A percentile compares a stretch with the other conserved stretches of the same genome.
phyloP scores from a whole-genome alignment of 2,797 vertebrate species.

The Catharus ustulatus region DNA sequence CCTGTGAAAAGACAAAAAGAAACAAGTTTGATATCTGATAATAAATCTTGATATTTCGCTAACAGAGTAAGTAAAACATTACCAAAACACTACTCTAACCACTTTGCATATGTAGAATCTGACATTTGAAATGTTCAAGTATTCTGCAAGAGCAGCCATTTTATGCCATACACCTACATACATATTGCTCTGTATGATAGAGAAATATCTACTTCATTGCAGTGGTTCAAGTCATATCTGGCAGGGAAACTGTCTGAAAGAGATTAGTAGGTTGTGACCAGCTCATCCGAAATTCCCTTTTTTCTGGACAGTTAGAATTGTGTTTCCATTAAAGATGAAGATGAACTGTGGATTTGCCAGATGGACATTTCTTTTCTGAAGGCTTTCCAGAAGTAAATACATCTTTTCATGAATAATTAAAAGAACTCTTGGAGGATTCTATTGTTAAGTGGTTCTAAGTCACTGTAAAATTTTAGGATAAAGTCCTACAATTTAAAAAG shows the following conservation, averaged over 20 bases:
- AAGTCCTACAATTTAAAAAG: not conserved
- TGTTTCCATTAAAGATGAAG: not conserved
- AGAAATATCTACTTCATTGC: not conserved
- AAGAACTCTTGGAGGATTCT: not conserved
- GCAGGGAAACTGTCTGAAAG: not conserved
- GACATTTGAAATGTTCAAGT: not conserved
- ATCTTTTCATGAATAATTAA: slow-evolving; percentile 18
- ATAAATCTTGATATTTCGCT: not conserved
- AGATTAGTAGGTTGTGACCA: not conserved
- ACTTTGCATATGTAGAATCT: not conserved
- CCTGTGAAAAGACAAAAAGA: not conserved
- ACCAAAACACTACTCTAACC: not conserved
- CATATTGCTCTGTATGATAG: not conserved
- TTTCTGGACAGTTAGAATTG: not conserved
- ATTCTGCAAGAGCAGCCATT: not conserved
- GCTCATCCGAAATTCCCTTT: slow-evolving; percentile 7
- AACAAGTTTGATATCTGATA: not conserved
- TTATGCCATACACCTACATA: rapidly evolving
- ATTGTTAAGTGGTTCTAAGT: not conserved
- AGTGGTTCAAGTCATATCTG: not conserved
- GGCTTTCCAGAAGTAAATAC: slow-evolving; percentile 4
- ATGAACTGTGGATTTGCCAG: not conserved
- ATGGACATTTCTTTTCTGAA: not conserved
- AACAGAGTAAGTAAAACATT: not conserved
- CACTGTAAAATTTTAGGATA: not conserved